Evolutionary conservation across 2,888 invertebrate species (phyloP), one percentile per base, ranked within the genome.

Genomic region (Chymomyza amoena): DNA sequence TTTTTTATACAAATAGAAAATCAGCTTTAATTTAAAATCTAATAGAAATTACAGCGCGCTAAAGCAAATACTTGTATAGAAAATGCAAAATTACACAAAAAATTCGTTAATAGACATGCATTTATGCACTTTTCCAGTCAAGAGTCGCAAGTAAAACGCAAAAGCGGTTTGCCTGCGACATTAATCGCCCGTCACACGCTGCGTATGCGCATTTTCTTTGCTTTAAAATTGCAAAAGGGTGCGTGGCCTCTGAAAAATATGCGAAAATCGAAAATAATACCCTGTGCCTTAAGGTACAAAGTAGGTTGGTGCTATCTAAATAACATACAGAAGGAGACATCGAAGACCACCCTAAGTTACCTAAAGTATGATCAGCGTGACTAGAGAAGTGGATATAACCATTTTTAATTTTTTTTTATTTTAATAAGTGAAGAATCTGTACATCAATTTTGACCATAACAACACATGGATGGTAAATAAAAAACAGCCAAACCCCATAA

Each of bases 31-130:
- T 84, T 74, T 75, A 87, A n/a, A 71, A 81, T 84, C 74, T 74
- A 84, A 86, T 86, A 81, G 80, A 88, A 84, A 88, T 87, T 87
- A 85, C 84, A 87, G 76, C 67, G 66, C 20, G 39, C 13, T 45
- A 13, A 45, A 45, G 13, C 6, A 45, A 45, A 45, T 45, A 13
- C 39, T 45, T 45, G 15, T 45, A 45, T 13, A 45, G 13, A 51
- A 54, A 60, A 60, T 68, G 64, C 51, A 72, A 67, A 51, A 59
- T 16, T 52, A 51, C 60, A 2, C 68, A 64, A 64, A 77, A 87
- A 84, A 80, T 80, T 80, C 67, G 71, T 83, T 85, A 87, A 83
- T 87, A 72, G 9, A 52, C 76, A 76, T 87, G 85, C 84, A 84
- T 81, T 75, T 76, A 76, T 81, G 84, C 83, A 78, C 69, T 79